Evolutionary conservation across 2,888 invertebrate species (phyloP).

Genomic region (Orthosia gothica): DNA sequence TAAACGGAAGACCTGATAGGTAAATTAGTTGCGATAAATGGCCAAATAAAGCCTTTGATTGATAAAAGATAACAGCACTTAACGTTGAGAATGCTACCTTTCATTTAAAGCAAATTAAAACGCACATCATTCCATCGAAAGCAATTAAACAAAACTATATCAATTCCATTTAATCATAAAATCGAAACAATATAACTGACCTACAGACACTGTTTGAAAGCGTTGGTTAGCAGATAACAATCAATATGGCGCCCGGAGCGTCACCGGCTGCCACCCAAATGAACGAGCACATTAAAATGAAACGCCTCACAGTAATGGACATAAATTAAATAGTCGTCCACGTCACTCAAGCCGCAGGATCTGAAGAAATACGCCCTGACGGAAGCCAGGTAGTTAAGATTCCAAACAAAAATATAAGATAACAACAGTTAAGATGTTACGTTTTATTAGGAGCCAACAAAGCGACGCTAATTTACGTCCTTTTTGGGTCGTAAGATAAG

Average conservation of each 20-base stretch:
- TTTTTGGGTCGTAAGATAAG: constrained; percentile 76
- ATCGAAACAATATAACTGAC: constrained; percentile 76
- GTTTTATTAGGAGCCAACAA: constrained; percentile 89
- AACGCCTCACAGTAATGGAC: constrained; percentile 85
- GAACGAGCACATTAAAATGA: constrained; percentile 89
- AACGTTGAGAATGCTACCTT: not conserved
- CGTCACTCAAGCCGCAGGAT: constrained; percentile 87
- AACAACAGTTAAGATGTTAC: constrained; percentile 89
- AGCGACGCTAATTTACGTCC: constrained; percentile 88
- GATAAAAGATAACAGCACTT: not conserved
- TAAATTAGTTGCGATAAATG: not conserved
- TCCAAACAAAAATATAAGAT: constrained; percentile 89
- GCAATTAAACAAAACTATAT: constrained; percentile 59
- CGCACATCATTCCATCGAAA: constrained; percentile 39
- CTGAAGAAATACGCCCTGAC: constrained; percentile 83
- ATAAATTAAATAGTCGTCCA: constrained; percentile 90
- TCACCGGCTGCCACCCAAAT: constrained; percentile 86
- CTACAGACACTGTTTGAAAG: constrained; percentile 75
- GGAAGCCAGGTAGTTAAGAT: constrained; percentile 91
- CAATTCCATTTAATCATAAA: constrained; percentile 70
- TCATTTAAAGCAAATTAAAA: constrained; percentile 26
- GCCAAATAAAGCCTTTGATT: not conserved
- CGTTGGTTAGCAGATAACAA: constrained; percentile 84
- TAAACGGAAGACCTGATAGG: not conserved
- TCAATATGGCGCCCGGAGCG: constrained; percentile 89